A percentile compares a stretch with the other conserved stretches of the same genome.
phyloP scores from a whole-genome alignment of 2,888 invertebrate genomes.

The Tanytarsus gracilentus region DNA sequence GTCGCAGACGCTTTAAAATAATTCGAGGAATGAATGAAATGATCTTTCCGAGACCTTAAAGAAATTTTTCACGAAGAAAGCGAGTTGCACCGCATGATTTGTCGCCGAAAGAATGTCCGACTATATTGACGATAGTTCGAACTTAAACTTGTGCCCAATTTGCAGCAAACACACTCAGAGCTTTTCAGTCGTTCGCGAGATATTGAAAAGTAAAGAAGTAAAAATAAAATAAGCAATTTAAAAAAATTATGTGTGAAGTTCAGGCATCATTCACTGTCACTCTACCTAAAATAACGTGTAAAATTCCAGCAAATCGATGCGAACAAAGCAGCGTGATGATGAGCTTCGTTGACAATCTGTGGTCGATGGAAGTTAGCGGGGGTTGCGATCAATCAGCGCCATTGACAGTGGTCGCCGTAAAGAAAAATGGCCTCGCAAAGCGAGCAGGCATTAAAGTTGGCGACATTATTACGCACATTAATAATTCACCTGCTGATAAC shows the following conservation, averaged over 20 bases:
- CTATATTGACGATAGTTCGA: too few species aligned
- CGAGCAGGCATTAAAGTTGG: constrained; percentile 26
- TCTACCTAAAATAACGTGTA: neutral
- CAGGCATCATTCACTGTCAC: constrained; percentile 10
- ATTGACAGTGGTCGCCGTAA: constrained; percentile 6
- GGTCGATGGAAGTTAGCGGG: constrained; percentile 15
- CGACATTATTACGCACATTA: constrained; percentile 9
- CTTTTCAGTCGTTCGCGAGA: neutral
- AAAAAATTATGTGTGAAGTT: constrained; percentile 18
- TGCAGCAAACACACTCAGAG: neutral
- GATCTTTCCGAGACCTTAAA: too few species aligned
- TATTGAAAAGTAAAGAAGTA: neutral
- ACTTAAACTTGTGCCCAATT: neutral
- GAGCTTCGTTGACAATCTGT: constrained; percentile 22
- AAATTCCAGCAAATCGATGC: neutral
- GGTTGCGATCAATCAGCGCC: constrained; percentile 9
- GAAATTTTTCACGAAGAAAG: too few species aligned
- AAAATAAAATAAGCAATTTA: neutral
- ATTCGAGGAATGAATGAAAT: too few species aligned
- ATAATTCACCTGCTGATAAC: neutral
- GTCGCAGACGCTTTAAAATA: too few species aligned
- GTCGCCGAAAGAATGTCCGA: too few species aligned
- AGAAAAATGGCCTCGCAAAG: constrained; percentile 16
- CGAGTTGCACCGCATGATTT: too few species aligned
- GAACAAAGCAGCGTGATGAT: neutral